Evolutionary conservation across 1,140 invertebrate species (phyloP).

Genomic region (Brachionus asplanchnoidis): DNA sequence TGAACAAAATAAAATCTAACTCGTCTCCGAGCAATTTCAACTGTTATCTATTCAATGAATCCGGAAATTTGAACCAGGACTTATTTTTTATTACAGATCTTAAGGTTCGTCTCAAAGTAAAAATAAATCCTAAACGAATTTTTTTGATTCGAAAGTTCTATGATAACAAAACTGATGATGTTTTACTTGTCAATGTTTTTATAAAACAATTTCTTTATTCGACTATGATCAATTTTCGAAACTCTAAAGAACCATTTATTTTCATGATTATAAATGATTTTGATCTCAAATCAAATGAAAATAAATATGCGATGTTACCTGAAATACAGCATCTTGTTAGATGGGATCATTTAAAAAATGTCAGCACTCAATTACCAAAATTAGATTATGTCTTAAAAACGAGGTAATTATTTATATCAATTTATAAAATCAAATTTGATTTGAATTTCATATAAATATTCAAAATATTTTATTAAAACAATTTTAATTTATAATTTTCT

Average conservation of each 20-base stretch:
- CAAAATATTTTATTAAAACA: too few species aligned
- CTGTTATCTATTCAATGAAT: background rate
- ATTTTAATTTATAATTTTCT: too few species aligned
- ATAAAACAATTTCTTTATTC: background rate
- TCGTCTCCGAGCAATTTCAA: background rate
- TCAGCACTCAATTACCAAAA: background rate
- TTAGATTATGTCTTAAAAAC: too few species aligned
- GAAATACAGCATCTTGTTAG: background rate
- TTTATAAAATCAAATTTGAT: too few species aligned
- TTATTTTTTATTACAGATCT: slow-evolving; percentile 12
- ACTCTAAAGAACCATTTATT: slow-evolving; percentile 15
- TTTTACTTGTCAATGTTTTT: background rate
- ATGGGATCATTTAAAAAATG: background rate
- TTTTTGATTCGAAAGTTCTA: background rate
- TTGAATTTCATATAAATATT: too few species aligned
- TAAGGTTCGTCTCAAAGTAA: background rate
- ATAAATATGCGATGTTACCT: background rate
- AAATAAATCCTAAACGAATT: background rate
- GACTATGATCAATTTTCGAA: slow-evolving; percentile 6
- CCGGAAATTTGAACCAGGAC: background rate
- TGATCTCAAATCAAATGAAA: background rate
- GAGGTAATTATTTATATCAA: background rate
- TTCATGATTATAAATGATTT: slow-evolving; percentile 1
- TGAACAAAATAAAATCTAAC: slow-evolving; percentile 10
- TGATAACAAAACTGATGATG: background rate